Evolutionary conservation across 2,888 invertebrate species (phyloP).

Genomic region (Catonia carolina): DNA sequence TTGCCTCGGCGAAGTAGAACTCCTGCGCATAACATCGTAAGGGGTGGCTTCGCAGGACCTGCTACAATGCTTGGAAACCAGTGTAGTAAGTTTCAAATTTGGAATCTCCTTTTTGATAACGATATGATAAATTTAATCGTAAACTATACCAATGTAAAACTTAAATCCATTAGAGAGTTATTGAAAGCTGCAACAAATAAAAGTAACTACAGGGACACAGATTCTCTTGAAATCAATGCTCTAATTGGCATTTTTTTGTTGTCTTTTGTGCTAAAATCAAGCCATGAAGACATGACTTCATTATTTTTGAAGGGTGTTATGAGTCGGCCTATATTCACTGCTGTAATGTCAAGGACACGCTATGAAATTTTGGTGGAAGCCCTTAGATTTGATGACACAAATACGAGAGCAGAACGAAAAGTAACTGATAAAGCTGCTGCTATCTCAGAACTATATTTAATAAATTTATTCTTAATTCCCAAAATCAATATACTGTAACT

Average conservation of each 20-base stretch:
- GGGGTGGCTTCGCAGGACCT: not conserved
- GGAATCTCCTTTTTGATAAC: not conserved
- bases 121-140: not conserved
- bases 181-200: not conserved
- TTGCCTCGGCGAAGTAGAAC: not conserved
- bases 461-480: not conserved
- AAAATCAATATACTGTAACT: not conserved
- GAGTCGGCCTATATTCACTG: not conserved
- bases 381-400: not conserved
- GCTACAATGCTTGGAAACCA: not conserved
- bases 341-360: not conserved
- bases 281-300: not conserved
- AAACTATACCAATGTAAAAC: not conserved
- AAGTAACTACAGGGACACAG: conserved; percentile 1
- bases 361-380: not conserved
- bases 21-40: not conserved
- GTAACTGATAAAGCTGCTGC: not conserved
- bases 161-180: not conserved
- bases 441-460: not conserved
- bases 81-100: not conserved
- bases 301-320: not conserved
- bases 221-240: not conserved
- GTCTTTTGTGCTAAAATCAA: not conserved
- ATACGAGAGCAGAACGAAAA: not conserved
- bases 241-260: not conserved